Base-by-base conservation (phyloP, 1,140 invertebrate genomes). In the Arctopsyche grandis region DNA sequence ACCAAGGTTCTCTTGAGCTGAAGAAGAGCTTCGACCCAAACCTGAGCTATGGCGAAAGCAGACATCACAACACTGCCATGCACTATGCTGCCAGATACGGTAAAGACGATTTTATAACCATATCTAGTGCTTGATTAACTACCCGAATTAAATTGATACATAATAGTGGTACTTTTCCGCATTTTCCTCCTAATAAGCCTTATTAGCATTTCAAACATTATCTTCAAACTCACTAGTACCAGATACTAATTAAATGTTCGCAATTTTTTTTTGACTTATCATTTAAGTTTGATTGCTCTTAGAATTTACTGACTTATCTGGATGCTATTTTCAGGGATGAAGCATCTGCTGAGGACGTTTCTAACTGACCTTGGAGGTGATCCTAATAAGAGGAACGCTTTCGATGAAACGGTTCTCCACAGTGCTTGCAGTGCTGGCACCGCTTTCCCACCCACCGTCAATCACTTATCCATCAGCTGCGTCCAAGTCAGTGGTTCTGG, bases 31-130 rank as follows among this genome's bases (percentile, higher is more conserved):
- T 93, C n/a, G 91, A 93, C 84, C 93, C 93, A 0, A 93, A 93
- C 85, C 86, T 90, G 63, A 93, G 92, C 75, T 93, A 92, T 85
- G 92, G 92, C 3, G 92, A 93, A 83, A 89, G 89, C 74, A 91
- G 92, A 82, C 87, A 91, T 73, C 91, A 93, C 85, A 92, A 93
- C 84, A 93, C 92, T 9, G 91, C 92, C 29, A 85, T 94, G 73
- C 92, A 93, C 86, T 92, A 91, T 85, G 91, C 91, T 74, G 89
- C 92, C 29, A 90, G 90, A 85, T 91, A 93, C 89, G 92, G 91
- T 82, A 92, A 12, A 12, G n/a, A 46, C 5, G 91, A 91, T 91
- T 14, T n/a, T n/a, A n/a, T n/a, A n/a, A n/a, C n/a, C n/a, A n/a
- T n/a, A n/a, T n/a, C n/a, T 3, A 69, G 63, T 16, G 16, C 16